Percentiles rank a stretch among this genome's conserved stretches.
These are phyloP conservation scores for Oscheius sp. DNA, from an alignment of 2,888 invertebrate species.

Conservation along the genomic window DNA sequence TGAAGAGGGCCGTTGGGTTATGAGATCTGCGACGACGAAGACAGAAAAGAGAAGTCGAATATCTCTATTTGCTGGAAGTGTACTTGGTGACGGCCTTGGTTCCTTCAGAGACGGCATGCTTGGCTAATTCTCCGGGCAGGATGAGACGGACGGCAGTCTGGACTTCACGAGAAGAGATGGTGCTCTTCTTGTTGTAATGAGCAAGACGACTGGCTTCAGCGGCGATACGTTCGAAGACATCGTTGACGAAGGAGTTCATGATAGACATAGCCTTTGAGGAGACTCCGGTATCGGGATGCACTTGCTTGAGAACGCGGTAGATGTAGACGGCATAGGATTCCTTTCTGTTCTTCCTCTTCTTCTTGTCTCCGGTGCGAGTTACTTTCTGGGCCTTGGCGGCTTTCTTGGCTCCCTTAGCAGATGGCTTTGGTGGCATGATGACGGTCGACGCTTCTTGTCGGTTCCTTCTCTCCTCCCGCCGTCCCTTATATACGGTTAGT, in stretches of 20 bases:
- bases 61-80: slow-evolving; percentile 47
- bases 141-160: slow-evolving; percentile 72
- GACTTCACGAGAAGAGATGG: slow-evolving; percentile 74
- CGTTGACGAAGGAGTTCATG: slow-evolving; percentile 81
- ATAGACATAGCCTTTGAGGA: slow-evolving; percentile 80
- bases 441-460: neutral
- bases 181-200: slow-evolving; percentile 77
- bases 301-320: slow-evolving; percentile 76
- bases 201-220: slow-evolving; percentile 74
- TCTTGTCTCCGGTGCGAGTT: slow-evolving; percentile 68
- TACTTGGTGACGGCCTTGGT: slow-evolving; percentile 54
- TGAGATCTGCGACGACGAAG: neutral
- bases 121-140: slow-evolving; percentile 54
- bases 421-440: slow-evolving; percentile 59
- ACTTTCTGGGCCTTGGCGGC: slow-evolving; percentile 64
- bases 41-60: neutral
- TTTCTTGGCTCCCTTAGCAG: slow-evolving; percentile 69
- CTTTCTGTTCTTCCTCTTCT: slow-evolving; percentile 65
- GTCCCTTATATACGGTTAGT: neutral
- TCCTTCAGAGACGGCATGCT: slow-evolving; percentile 53
- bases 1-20: slow-evolving; percentile 63
- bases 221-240: slow-evolving; percentile 80
- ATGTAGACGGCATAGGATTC: slow-evolving; percentile 73
- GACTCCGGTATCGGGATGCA: slow-evolving; percentile 77
- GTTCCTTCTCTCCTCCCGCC: neutral